Evolutionary conservation across 2,113 vertebrate species (phyloP).

Genomic region (Engraulis encrasicolus): DNA sequence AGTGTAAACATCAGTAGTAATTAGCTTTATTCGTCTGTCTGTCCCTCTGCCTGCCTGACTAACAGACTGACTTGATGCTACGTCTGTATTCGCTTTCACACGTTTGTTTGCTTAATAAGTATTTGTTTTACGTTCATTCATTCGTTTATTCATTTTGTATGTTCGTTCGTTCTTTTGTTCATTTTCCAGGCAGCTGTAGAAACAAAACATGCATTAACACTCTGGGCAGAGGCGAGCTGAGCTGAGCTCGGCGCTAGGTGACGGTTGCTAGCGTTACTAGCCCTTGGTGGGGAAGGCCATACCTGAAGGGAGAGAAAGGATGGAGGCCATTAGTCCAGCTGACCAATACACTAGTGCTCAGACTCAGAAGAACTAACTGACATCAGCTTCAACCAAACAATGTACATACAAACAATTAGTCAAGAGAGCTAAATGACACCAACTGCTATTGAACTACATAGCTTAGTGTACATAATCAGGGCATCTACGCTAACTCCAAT

Average conservation of each 20-base stretch:
- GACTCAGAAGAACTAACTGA: neutral
- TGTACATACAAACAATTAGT: no score
- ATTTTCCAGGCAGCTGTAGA: constrained; percentile 77
- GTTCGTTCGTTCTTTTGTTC: constrained; percentile 36
- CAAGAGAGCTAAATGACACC: neutral
- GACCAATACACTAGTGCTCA: neutral
- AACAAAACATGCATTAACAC: constrained; percentile 89
- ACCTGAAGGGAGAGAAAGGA: constrained; percentile 98
- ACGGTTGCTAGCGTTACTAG: constrained; percentile 84
- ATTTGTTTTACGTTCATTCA: constrained; percentile 34
- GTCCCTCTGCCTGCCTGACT: constrained; percentile 61
- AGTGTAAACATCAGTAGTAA: constrained; percentile 57
- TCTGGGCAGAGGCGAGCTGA: constrained; percentile 74
- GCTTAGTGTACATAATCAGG: neutral
- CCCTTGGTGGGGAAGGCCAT: constrained; percentile 99
- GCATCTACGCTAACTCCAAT: neutral
- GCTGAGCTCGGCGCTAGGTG: constrained; percentile 81
- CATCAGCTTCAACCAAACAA: neutral
- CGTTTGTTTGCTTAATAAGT: constrained; percentile 31
- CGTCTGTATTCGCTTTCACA: constrained; percentile 1
- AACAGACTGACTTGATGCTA: constrained; percentile 9
- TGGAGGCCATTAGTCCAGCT: constrained; percentile 58
- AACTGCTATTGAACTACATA: no score
- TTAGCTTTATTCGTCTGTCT: constrained; percentile 73
- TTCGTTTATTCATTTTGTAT: no score